These are phyloP conservation scores for Berghia stephanieae DNA, from an alignment of 1,140 invertebrate species.

Conservation along the genomic window DNA sequence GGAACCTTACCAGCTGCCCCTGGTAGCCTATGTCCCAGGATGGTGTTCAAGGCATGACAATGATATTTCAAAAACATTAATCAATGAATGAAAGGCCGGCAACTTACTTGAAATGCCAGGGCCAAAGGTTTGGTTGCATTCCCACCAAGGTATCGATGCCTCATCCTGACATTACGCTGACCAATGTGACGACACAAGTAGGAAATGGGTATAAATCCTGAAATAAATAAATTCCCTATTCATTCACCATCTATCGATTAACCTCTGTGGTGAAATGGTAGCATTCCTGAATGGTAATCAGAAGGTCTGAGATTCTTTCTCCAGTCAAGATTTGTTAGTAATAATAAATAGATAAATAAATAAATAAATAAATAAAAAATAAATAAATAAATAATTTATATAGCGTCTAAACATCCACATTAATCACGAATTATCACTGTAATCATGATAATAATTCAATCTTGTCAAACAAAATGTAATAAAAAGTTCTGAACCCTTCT, in stretches of 20 bases:
- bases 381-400: background rate
- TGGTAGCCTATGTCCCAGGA: too few species aligned
- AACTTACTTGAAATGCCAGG: slow-evolving; percentile 53
- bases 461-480: too few species aligned
- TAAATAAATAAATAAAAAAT: background rate
- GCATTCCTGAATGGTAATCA: background rate
- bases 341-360: background rate
- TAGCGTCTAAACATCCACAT: too few species aligned
- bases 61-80: too few species aligned
- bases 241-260: background rate
- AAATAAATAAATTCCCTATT: background rate
- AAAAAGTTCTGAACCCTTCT: too few species aligned
- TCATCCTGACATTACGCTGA: slow-evolving; percentile 54
- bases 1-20: too few species aligned
- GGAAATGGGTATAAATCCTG: slow-evolving; percentile 55
- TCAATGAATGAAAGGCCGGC: too few species aligned
- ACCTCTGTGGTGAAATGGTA: background rate
- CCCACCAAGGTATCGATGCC: slow-evolving; percentile 60
- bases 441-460: too few species aligned
- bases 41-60: too few species aligned
- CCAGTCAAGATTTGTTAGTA: background rate
- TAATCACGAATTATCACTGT: too few species aligned
- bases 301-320: background rate
- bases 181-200: slow-evolving; percentile 54
- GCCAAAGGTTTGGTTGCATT: slow-evolving; percentile 54